These are phyloP conservation scores for Caenorhabditis afra DNA, from an alignment of 2,888 invertebrate genomes.

Conservation along the genomic window DNA sequence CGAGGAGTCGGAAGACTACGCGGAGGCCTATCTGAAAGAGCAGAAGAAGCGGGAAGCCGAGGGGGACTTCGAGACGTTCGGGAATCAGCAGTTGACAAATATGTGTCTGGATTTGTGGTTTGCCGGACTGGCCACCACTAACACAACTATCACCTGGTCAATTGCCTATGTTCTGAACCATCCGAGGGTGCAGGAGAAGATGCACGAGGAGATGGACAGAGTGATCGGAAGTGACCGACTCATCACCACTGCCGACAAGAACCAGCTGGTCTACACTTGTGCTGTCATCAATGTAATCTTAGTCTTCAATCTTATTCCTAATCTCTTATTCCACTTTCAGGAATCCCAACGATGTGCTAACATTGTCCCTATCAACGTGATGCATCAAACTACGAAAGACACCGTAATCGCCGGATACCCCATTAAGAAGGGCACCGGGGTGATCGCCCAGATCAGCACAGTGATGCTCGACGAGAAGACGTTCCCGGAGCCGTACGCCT, in stretches of 20 bases:
- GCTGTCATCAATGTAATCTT: slow-evolving; percentile 66
- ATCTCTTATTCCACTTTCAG: too few relatives aligned
- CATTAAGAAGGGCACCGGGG: slow-evolving; percentile 45
- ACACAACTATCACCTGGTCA: slow-evolving; percentile 43
- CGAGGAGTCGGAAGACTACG: slow-evolving; percentile 49
- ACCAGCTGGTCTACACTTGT: slow-evolving; percentile 48
- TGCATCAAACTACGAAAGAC: slow-evolving; percentile 36
- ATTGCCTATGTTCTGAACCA: slow-evolving; percentile 37
- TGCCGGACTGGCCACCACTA: slow-evolving; percentile 53
- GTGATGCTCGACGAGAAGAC: slow-evolving; percentile 58
- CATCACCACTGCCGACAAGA: slow-evolving; percentile 63
- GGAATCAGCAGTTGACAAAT: slow-evolving; percentile 40
- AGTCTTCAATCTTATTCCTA: too few relatives aligned
- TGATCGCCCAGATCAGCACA: slow-evolving; percentile 61
- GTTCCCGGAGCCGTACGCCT: slow-evolving; percentile 32
- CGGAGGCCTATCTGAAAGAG: slow-evolving; percentile 62
- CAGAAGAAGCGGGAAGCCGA: slow-evolving; percentile 39
- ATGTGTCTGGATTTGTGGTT: slow-evolving; percentile 51
- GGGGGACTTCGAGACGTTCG: slow-evolving; percentile 47
- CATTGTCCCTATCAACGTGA: slow-evolving; percentile 56
- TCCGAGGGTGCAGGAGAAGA: slow-evolving; percentile 43
- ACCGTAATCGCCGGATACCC: slow-evolving; percentile 40
- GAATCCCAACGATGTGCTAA: slow-evolving; percentile 62
- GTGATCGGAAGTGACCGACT: slow-evolving; percentile 61
- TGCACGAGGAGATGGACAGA: slow-evolving; percentile 62